A percentile compares a stretch with the other conserved stretches of the same genome.
Evolutionary conservation across 2,113 vertebrate genomes (phyloP).

Genomic region (Cairina moschata): DNA sequence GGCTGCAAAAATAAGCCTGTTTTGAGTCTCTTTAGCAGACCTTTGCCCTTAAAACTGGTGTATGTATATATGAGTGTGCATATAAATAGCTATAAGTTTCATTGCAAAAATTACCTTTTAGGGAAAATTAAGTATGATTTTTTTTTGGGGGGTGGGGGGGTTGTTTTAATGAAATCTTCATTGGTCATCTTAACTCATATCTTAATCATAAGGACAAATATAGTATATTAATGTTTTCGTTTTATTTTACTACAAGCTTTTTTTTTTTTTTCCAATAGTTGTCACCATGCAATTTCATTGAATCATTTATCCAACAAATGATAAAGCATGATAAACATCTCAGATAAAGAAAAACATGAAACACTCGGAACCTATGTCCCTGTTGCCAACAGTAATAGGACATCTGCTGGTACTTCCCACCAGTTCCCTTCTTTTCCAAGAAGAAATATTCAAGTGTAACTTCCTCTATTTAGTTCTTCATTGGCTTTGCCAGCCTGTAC

Average conservation of each 20-base stretch:
- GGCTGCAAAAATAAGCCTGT: neutral
- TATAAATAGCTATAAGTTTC: neutral
- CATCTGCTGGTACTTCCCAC: neutral
- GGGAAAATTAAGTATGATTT: neutral
- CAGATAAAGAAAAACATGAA: neutral
- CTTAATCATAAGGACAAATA: neutral
- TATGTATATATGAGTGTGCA: neutral
- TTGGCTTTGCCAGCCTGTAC: neutral
- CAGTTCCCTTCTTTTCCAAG: neutral
- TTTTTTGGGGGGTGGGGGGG: no score
- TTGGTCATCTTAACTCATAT: neutral
- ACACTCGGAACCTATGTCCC: neutral
- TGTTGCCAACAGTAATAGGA: neutral
- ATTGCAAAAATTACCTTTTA: neutral
- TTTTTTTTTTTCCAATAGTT: neutral
- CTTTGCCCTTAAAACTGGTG: neutral
- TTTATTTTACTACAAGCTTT: neutral
- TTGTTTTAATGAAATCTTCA: neutral
- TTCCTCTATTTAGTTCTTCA: neutral
- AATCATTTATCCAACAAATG: neutral
- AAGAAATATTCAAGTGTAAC: neutral
- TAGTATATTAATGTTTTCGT: neutral
- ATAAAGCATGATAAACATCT: neutral
- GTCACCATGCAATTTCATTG: neutral
- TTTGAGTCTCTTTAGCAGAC: neutral